These are phyloP conservation scores for Platycheirus rosarum DNA, from an alignment of 2,888 invertebrate genomes.

Conservation along the genomic window DNA sequence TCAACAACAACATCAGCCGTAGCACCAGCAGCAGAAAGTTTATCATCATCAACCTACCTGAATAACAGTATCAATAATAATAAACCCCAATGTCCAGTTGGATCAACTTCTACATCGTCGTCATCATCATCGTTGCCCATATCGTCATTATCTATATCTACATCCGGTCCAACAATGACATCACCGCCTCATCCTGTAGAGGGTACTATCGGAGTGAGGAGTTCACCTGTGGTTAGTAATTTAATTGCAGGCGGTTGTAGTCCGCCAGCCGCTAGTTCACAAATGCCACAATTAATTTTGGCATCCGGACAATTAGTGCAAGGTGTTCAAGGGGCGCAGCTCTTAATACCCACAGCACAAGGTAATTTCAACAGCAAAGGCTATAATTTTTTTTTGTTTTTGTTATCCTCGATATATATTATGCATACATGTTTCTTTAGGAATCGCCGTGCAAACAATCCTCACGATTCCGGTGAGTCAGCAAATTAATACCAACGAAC, in stretches of 20 bases:
- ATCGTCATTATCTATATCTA: conserved; percentile 77
- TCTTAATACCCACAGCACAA: conserved; percentile 97
- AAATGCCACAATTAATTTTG: conserved; percentile 94
- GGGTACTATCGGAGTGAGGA: conserved; percentile 84
- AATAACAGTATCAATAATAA: conserved; percentile 73
- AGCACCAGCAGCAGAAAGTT: conserved; percentile 76
- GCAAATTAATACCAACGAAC: conserved; percentile 90
- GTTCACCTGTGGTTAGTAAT: conserved; percentile 80
- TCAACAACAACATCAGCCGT: conserved; percentile 77
- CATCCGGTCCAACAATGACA: conserved; percentile 79
- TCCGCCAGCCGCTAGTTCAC: conserved; percentile 80
- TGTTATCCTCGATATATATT: too few relatives aligned
- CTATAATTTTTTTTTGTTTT: too few relatives aligned
- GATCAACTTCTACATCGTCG: conserved; percentile 75
- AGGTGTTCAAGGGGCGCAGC: conserved; percentile 96
- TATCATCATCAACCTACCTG: conserved; percentile 76
- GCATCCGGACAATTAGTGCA: conserved; percentile 96
- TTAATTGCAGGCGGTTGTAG: conserved; percentile 75
- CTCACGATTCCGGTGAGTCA: conserved; percentile 95
- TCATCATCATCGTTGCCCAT: conserved; percentile 76
- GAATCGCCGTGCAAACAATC: conserved; percentile 97
- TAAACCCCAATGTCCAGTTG: conserved; percentile 72
- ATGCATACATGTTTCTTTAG: conserved; percentile 85
- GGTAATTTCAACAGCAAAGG: conserved; percentile 85
- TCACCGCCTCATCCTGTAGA: conserved; percentile 83